phyloP scores from a whole-genome alignment of 1,140 invertebrate species.

The Homalodisca vitripennis region DNA sequence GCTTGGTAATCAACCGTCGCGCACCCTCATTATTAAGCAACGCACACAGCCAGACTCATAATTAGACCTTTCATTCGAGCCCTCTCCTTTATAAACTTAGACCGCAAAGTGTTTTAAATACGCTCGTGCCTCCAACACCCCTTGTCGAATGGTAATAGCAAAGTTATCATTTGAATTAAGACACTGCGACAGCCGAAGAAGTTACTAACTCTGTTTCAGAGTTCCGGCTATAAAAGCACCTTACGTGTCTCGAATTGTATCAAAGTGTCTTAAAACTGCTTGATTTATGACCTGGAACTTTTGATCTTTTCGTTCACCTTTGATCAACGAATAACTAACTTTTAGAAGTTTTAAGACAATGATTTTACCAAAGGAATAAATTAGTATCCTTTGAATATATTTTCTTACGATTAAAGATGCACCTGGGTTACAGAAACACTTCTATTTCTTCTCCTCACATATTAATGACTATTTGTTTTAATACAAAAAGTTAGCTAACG shows the following conservation, averaged over 20 bases:
- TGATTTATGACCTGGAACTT: background rate
- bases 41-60: too few relatives aligned
- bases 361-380: too few relatives aligned
- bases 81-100: slow-evolving; percentile 6
- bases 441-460: too few relatives aligned
- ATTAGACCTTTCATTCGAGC: too few relatives aligned
- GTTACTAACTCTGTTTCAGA: slow-evolving; percentile 6
- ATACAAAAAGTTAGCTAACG: too few relatives aligned
- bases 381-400: too few relatives aligned
- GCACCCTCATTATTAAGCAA: background rate
- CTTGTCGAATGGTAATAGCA: background rate
- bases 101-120: slow-evolving; percentile 22
- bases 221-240: slow-evolving; percentile 1
- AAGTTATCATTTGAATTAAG: slow-evolving; percentile 22
- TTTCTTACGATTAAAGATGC: too few relatives aligned
- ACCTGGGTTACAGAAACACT: too few relatives aligned
- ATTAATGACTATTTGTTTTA: too few relatives aligned
- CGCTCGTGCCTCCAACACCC: background rate
- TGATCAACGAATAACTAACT: background rate
- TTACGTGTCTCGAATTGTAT: slow-evolving; percentile 15
- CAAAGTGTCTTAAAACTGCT: background rate
- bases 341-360: background rate
- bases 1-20: background rate
- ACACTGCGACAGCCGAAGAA: background rate
- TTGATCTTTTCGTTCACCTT: background rate